Conservation (phyloP, 1,140 invertebrate species). For the Druon quercuslanigerum region DNA sequence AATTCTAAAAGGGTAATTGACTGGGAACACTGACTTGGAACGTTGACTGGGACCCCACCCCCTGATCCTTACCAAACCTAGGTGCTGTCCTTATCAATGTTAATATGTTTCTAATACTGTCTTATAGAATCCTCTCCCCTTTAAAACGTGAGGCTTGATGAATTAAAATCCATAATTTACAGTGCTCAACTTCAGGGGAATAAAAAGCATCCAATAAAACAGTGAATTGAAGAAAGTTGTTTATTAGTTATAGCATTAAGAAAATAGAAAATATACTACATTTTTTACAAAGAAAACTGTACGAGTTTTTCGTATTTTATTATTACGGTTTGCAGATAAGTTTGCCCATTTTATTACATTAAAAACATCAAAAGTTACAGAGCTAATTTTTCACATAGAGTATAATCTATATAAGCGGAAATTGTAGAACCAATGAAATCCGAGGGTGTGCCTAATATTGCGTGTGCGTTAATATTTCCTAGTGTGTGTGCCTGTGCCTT, state of each 20-base stretch:
- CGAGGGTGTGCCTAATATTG: not conserved
- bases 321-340: not conserved
- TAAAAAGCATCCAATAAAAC: too few species aligned
- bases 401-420: not conserved
- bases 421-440: conserved; percentile 1
- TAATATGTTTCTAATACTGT: too few species aligned
- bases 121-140: too few species aligned
- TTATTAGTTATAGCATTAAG: not conserved
- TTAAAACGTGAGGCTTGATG: too few species aligned
- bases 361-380: not conserved
- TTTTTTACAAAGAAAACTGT: not conserved
- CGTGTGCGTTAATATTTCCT: conserved; percentile 8
- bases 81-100: too few species aligned
- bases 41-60: too few species aligned
- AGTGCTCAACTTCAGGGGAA: too few species aligned
- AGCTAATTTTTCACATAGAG: not conserved
- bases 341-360: not conserved
- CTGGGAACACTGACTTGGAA: too few species aligned
- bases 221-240: too few species aligned
- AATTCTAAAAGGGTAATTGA: too few species aligned
- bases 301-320: conserved; percentile 3
- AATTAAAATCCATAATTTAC: too few species aligned
- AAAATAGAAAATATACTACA: not conserved
- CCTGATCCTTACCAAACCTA: too few species aligned
- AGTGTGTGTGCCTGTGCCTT: not conserved